phyloP scores from a whole-genome alignment of 2,113 vertebrate species.

The Pampusana beccarii region DNA sequence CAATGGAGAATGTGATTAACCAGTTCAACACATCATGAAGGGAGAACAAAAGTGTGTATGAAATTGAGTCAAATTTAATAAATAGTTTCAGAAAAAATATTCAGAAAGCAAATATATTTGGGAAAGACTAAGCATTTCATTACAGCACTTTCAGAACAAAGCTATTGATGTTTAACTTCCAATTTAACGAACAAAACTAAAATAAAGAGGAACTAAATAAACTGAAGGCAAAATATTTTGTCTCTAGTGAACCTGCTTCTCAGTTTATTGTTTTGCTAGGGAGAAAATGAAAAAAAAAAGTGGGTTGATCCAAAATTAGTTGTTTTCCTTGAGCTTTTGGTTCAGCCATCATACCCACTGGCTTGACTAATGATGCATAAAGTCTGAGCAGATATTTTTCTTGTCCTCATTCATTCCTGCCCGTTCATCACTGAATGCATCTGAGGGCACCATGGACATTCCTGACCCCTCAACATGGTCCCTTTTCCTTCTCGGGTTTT shows the following conservation, averaged over 20 bases:
- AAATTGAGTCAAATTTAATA: conserved; percentile 29
- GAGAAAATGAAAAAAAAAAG: background rate
- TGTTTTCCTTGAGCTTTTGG: conserved; percentile 17
- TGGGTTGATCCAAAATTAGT: background rate
- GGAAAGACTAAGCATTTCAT: background rate
- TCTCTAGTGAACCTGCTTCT: background rate
- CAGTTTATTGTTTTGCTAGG: background rate
- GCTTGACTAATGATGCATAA: background rate
- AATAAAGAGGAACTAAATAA: background rate
- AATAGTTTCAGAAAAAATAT: background rate
- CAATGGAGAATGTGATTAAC: conserved; percentile 32
- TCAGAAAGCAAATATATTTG: conserved; percentile 2
- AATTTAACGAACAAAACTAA: background rate
- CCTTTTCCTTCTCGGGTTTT: background rate
- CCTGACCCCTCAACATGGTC: background rate
- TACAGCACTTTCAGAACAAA: background rate
- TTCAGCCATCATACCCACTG: background rate
- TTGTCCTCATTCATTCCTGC: background rate
- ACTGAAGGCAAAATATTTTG: background rate
- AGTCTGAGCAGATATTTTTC: background rate
- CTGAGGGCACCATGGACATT: background rate
- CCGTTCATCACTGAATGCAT: background rate
- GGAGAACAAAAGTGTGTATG: conserved; percentile 2
- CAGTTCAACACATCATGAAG: background rate
- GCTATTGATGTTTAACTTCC: background rate